These are phyloP conservation scores for Bombus pyrosoma DNA, from an alignment of 1,140 invertebrate species.

Conservation along the genomic window DNA sequence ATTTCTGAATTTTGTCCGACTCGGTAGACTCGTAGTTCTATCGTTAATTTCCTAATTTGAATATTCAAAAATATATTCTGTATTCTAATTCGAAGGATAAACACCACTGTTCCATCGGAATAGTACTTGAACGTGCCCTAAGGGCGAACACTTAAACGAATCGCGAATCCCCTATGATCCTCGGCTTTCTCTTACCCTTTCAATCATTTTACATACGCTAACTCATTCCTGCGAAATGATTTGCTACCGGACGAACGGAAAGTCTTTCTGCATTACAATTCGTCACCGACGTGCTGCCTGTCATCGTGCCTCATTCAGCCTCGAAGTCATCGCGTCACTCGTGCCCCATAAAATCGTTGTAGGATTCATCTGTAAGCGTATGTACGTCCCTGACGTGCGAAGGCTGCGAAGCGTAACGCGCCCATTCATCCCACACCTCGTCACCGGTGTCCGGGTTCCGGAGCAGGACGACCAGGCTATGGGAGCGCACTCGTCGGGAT, in stretches of 20 bases:
- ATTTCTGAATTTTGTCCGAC: background rate
- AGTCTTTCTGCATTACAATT: background rate
- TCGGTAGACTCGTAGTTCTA: background rate
- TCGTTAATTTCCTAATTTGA: background rate
- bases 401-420: constrained; percentile 64
- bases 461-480: constrained; percentile 42
- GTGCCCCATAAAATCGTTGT: background rate
- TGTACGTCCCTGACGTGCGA: constrained; percentile 48
- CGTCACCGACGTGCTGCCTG: constrained; percentile 27
- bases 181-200: constrained; percentile 1
- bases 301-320: background rate
- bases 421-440: constrained; percentile 67
- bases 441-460: constrained; percentile 62
- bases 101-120: background rate
- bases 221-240: constrained; percentile 10
- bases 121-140: background rate
- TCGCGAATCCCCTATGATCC: constrained; percentile 25
- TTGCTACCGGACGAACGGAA: background rate
- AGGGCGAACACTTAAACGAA: background rate
- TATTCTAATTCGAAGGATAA: no score
- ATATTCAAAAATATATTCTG: background rate
- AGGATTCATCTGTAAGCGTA: constrained; percentile 10
- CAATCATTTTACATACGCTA: constrained; percentile 3
- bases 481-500: constrained; percentile 62
- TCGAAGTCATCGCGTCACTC: background rate